Evolutionary conservation across 2,113 vertebrate genomes (phyloP), one percentile per base, ranked within the genome.

Genomic region (Crypturellus undulatus): DNA sequence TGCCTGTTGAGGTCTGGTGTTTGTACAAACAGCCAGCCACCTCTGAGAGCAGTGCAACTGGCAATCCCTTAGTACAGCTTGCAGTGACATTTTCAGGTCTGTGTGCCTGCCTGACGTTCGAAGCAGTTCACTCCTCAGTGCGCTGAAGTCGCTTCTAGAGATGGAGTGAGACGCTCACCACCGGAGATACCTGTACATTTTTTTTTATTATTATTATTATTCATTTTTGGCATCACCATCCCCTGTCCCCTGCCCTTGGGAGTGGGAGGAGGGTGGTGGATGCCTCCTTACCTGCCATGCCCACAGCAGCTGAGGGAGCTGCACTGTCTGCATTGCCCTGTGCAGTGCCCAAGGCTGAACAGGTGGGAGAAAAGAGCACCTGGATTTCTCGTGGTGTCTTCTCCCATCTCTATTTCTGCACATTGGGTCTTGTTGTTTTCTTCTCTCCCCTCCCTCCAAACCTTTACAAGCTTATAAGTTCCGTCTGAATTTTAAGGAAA

Each of bases 21-120:
- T 38, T 12, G 32, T 5, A 36, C 64, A 32, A 47, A 21, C 0
- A 43, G 84, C 7, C 1, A 43, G 84, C 7, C 49, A 62, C 77
- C 67, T 60, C 3, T 3, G 1, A 40, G 16, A 7, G 21, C 3
- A 1, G 25, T 10, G 84, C 1, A 12, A 34, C 63, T 28, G 63
- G 30, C 5, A 2, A 25, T 0, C n/a, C 49, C 75, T 22, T 8
- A 16, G 10, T n/a, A 1, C 24, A 12, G 14, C 6, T 49, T 40
- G 24, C 9, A 67, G 5, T 3, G 19, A n/a, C 60, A 30, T 54
- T 47, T 73, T 32, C 77, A 73, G 72, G 28, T 30, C 6, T 52
- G 49, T 38, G 34, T 26, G 17, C 34, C 75, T 4, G 17, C 40
- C 78, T 22, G 59, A 34, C 68, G 56, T 22, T 6, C 4, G 34